These are phyloP conservation scores for Nibea albiflora DNA, from an alignment of 2,113 vertebrate species.

Conservation along the genomic window DNA sequence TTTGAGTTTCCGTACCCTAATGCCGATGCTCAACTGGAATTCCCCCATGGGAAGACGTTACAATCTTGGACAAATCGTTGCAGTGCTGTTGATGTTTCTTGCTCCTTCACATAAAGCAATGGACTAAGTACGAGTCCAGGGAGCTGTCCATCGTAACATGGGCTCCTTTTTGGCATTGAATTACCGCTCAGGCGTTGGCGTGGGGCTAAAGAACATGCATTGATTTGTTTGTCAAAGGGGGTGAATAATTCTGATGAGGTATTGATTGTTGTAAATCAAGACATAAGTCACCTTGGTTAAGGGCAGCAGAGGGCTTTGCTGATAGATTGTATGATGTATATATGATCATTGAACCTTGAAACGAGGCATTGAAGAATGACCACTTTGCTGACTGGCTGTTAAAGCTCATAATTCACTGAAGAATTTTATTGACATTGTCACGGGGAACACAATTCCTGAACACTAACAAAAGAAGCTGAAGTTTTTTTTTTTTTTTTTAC, in stretches of 20 bases:
- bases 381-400: slow-evolving; percentile 54
- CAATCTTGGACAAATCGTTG: not conserved
- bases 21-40: not conserved
- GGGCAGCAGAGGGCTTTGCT: slow-evolving; percentile 20
- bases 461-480: slow-evolving; percentile 15
- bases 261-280: slow-evolving; percentile 70
- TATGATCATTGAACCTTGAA: slow-evolving; percentile 68
- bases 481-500: not conserved
- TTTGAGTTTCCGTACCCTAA: not conserved
- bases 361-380: slow-evolving; percentile 63
- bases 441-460: slow-evolving; percentile 28
- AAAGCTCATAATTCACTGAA: slow-evolving; percentile 59
- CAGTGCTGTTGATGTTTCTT: not conserved
- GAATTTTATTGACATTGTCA: slow-evolving; percentile 57
- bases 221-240: slow-evolving; percentile 70
- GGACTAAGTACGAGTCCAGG: not conserved
- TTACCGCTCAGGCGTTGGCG: not conserved
- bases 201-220: slow-evolving; percentile 36
- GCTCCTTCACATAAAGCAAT: not conserved
- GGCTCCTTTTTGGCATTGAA: slow-evolving; percentile 11
- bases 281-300: slow-evolving; percentile 61
- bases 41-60: no score
- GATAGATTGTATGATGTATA: slow-evolving; percentile 55
- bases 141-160: not conserved
- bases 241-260: slow-evolving; percentile 73